Percentiles rank a stretch among this genome's conserved stretches.
Evolutionary conservation across 2,113 vertebrate genomes (phyloP).

Genomic region (Hylia prasina): DNA sequence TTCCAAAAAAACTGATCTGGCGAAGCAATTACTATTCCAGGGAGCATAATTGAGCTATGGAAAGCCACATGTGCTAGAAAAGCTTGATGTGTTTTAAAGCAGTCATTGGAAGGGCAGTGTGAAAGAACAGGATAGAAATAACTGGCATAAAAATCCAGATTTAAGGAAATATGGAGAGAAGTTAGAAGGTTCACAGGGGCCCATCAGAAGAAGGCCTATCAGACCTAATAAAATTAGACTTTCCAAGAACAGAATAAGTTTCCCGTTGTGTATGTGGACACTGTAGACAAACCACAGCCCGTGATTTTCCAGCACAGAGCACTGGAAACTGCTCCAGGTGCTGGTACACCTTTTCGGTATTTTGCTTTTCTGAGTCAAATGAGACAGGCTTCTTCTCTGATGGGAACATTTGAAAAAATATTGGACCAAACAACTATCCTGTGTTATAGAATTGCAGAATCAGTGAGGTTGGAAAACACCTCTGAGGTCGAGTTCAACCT

Average conservation of each 20-base stretch:
- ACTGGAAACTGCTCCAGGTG: neutral
- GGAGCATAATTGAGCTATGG: neutral
- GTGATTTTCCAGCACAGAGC: neutral
- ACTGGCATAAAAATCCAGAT: neutral
- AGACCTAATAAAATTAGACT: neutral
- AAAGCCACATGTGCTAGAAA: slow-evolving; percentile 13
- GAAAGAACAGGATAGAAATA: neutral
- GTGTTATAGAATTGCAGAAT: neutral
- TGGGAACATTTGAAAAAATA: neutral
- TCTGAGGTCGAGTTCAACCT: neutral
- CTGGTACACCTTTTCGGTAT: neutral
- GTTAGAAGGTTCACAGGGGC: neutral
- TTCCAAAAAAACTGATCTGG: slow-evolving; percentile 24
- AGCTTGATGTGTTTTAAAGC: neutral
- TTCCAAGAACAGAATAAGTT: neutral
- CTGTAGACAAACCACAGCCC: neutral
- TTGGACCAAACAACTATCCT: neutral
- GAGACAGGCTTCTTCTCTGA: neutral
- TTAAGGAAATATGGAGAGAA: neutral
- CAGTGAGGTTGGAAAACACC: neutral
- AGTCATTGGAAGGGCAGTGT: neutral
- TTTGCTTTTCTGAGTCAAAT: neutral
- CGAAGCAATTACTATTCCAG: slow-evolving; percentile 39
- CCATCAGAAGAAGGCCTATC: neutral
- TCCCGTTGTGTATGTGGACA: neutral